Evolutionary conservation across 1,140 invertebrate species (phyloP).

Genomic region (Asobara japonica): DNA sequence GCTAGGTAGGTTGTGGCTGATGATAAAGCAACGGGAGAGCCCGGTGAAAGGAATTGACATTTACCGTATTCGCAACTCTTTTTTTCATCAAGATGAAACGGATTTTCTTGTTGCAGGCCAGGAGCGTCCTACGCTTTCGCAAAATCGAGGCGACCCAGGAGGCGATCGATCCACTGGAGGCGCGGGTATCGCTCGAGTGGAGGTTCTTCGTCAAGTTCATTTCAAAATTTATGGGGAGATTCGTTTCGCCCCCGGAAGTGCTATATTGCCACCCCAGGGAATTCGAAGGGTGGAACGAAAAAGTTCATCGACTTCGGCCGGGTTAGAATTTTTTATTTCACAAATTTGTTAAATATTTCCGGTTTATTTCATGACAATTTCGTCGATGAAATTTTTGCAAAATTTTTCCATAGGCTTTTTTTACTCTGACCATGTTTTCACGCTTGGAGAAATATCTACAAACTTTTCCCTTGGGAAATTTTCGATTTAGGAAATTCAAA

Average conservation of each 20-base stretch:
- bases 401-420: too few relatives aligned
- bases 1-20: background rate
- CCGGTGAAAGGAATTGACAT: conserved; percentile 32
- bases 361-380: too few relatives aligned
- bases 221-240: conserved; percentile 57
- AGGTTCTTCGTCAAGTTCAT: conserved; percentile 61
- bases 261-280: conserved; percentile 41
- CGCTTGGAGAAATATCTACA: too few relatives aligned
- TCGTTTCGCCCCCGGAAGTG: conserved; percentile 54
- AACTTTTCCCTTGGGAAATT: too few relatives aligned
- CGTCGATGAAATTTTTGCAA: too few relatives aligned
- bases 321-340: conserved; percentile 38
- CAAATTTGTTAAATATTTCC: background rate
- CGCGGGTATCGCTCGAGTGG: conserved; percentile 55
- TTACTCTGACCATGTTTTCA: background rate
- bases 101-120: conserved; percentile 47
- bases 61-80: conserved; percentile 5
- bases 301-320: conserved; percentile 46
- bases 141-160: conserved; percentile 48
- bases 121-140: conserved; percentile 61
- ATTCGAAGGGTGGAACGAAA: conserved; percentile 43
- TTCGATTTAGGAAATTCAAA: too few relatives aligned
- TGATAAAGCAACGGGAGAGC: background rate
- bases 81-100: background rate
- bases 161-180: conserved; percentile 44